Base-by-base conservation (phyloP, 30 jellyfish, hydroid and myxozoan species). In the Pseudorhiza aurosa region DNA sequence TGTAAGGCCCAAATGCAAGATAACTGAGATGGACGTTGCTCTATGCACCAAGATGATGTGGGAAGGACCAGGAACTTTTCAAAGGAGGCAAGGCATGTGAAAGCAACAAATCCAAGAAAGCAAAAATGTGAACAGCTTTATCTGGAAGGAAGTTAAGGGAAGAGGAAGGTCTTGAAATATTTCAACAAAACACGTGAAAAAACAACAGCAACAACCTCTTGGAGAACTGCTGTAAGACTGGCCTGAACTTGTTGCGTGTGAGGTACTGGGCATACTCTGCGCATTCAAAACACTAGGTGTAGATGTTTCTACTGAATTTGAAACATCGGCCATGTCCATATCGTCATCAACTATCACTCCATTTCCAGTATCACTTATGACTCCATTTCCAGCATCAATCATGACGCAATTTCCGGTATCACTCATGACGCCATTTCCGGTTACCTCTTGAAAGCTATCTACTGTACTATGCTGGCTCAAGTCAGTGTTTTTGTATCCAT, bases 241-340 rank as follows among this genome's bases (percentile, higher is more conserved):
- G 43, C 69, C 65, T 22, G 88, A 4, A 9, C 29, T 29, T 53
- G 88, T 0, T 14, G 59, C 65, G 28, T 26, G 10, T 11, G 82
- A 73, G 29, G 2, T 60, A 1, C 72, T 37, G 37, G 33, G 59
- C 18, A 43, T 4, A 7, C 72, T 3, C 24, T 25, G 50, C 1
- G 75, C 59, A 6, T 36, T 65, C 19, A 14, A 25, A 31, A 25
- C 53, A 32, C n/a, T 73, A 8, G 65, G 22, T 27, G 64, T 39
- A 31, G 75, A 28, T 15, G n/a, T 2, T 25, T 65, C 72, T 9
- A n/a, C 40, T 28, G 25, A 33, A 26, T 28, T 14, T 24, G 83
- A 8, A 46, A 67, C 74, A 1, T 91, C 98, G 28, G 83, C 96
- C 64, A 79, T 75, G 21, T 75, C 88, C 88, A 79, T 77, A 24